Conservation (phyloP, 2,888 invertebrate species). For the Bedellia somnulentella region DNA sequence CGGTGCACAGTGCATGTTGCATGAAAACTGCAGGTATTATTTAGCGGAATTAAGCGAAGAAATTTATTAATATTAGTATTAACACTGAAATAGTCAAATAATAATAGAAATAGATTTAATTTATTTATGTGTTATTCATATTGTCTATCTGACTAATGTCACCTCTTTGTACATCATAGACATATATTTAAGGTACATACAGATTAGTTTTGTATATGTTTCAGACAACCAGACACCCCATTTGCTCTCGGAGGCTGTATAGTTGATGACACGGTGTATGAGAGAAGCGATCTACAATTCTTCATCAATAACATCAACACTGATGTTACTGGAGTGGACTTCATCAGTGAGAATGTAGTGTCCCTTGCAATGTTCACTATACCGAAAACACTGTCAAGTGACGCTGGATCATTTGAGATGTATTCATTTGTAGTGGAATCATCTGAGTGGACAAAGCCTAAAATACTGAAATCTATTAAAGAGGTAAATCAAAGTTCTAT, state of each 20-base stretch:
- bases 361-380: slow-evolving; percentile 38
- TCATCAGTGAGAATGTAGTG: slow-evolving; percentile 32
- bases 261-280: slow-evolving; percentile 33
- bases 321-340: slow-evolving; percentile 17
- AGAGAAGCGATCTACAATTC: slow-evolving; percentile 21
- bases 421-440: slow-evolving; percentile 37
- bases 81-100: no score
- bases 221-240: slow-evolving; percentile 39
- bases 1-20: no score
- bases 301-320: slow-evolving; percentile 24
- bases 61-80: no score
- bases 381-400: slow-evolving; percentile 18
- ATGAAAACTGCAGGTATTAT: no score
- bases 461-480: slow-evolving; percentile 30
- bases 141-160: no score
- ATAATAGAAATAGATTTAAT: no score
- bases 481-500: no score
- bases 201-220: no score
- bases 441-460: slow-evolving; percentile 30
- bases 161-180: no score
- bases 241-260: slow-evolving; percentile 50
- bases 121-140: no score
- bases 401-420: slow-evolving; percentile 27
- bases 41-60: no score
- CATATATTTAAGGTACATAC: no score